phyloP scores from a whole-genome alignment of 2,113 vertebrate genomes.

The Bos taurus region ARS-UCD2.0 NC_037346.1:5287001-5287500 shows the following conservation, averaged over 20 bases:
- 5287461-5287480: neutral
- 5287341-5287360: neutral
- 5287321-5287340: neutral
- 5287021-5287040: neutral
- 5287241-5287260: accelerated
- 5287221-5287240: neutral
- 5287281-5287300: neutral
- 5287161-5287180: too few relatives aligned
- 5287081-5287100: neutral
- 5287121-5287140: neutral
- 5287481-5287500: neutral
- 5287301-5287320: neutral
- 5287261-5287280: neutral
- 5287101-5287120: neutral
- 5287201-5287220: neutral
- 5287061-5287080: neutral
- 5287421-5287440: neutral
- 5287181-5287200: neutral
- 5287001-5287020: neutral
- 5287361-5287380: neutral
- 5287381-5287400: neutral
- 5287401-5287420: neutral
- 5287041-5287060: neutral
- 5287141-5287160: neutral
- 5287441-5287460: neutral